Base-by-base conservation (phyloP, 2,797 vertebrate genomes). In the Megalops cyprinoides region DNA sequence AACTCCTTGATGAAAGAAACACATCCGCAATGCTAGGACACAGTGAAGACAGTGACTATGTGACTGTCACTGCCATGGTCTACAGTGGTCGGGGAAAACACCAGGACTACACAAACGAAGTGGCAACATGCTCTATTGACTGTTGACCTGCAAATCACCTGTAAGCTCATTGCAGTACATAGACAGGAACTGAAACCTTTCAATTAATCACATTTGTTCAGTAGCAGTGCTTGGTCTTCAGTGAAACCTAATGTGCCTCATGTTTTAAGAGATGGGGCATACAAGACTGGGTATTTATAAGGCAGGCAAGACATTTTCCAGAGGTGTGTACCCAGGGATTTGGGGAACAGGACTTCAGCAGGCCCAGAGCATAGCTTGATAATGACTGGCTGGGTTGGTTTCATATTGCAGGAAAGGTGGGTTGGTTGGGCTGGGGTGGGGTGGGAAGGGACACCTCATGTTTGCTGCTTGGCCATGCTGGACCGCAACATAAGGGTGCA, bases 401-500 rank as follows among this genome's bases (percentile, higher is more conserved):
- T 39, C 12, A 65, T 79, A 79, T 79, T 82, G 81, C 46, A 73
- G 77, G 49, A 76, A 23, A 51, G 71, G 84, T 53, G 83, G 34
- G 69, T 49, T 44, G 65, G 58, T 25, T 53, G 82, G 37, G 1
- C 53, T 39, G 85, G 77, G 82, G 85, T 80, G 73, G 79, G 39
- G 6, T 12, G 23, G 28, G 4, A n/a, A 12, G 48, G 60, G 62
- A 37, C 34, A 4, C 76, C 82, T 97, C 90, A 98, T 82, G 91
- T 89, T 76, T 87, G 94, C 82, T 85, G 80, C 86, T 94, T 97
- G 83, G 93, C 93, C 98, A 99, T 99, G 93, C 94, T 98, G 87
- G 97, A 94, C 82, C 97, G 95, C 85, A 99, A 93, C 97, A 98
- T 97, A 82, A 99, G 87, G 9, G 96, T 94, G 18, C 97, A 96